phyloP scores from a whole-genome alignment of 2,888 invertebrate genomes.

The Acronicta psi region DNA sequence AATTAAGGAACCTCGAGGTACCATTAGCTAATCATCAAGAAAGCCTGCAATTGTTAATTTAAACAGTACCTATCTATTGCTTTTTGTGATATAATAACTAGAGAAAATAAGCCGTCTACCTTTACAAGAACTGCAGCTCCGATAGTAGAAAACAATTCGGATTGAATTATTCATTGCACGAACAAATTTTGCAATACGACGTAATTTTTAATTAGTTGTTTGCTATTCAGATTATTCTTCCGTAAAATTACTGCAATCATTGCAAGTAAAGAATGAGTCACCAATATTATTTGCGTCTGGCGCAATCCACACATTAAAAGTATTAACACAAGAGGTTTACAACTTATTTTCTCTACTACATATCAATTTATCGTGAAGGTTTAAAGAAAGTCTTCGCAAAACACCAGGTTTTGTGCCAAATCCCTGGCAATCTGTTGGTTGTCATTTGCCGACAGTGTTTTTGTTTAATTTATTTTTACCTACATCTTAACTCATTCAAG shows the following conservation, averaged over 20 bases:
- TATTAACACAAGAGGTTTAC: constrained; percentile 3
- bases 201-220: constrained; percentile 43
- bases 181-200: constrained; percentile 47
- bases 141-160: constrained; percentile 52
- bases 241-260: constrained; percentile 52
- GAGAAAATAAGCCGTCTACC: constrained; percentile 40
- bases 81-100: constrained; percentile 20
- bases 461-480: no score
- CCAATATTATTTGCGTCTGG: constrained; percentile 18
- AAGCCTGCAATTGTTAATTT: constrained; percentile 9
- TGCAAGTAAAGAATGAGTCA: constrained; percentile 30
- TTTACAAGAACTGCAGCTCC: constrained; percentile 20
- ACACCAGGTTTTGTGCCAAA: no score
- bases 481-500: no score
- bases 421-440: no score
- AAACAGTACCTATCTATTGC: constrained; percentile 11
- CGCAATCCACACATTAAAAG: constrained; percentile 4
- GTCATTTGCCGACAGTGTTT: no score
- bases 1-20: constrained; percentile 21
- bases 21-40: constrained; percentile 31
- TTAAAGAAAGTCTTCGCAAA: no score
- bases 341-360: no score
- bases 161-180: constrained; percentile 62
- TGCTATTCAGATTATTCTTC: constrained; percentile 48
- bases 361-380: no score